Conservation (phyloP, 2,888 invertebrate species). For the Polyommatus icarus region DNA sequence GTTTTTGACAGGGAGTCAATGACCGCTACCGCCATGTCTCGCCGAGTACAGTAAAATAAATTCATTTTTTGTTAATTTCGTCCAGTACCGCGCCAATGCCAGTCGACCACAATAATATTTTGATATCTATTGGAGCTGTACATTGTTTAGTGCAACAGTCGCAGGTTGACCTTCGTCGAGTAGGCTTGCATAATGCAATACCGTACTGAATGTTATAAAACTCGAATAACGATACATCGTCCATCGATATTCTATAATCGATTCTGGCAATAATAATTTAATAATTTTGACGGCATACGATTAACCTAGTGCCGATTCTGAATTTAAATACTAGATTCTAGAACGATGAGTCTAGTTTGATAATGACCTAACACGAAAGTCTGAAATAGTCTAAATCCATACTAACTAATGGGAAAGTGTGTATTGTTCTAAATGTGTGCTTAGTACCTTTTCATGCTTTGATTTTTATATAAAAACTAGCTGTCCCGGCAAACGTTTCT, state of each 20-base stretch:
- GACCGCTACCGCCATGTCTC: no score
- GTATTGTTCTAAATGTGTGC: not conserved
- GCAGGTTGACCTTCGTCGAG: not conserved
- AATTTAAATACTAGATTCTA: not conserved
- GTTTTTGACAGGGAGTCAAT: no score
- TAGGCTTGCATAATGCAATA: constrained; percentile 20
- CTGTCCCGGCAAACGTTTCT: no score
- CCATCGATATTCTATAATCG: constrained; percentile 6
- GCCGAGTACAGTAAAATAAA: no score
- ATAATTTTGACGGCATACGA: not conserved
- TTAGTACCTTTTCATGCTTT: not conserved
- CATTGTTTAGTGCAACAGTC: constrained; percentile 1
- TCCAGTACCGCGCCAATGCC: not conserved
- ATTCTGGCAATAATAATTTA: no score
- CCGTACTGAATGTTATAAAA: constrained; percentile 22
- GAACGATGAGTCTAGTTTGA: not conserved
- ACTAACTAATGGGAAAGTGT: not conserved
- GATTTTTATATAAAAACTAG: no score
- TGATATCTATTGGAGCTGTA: not conserved
- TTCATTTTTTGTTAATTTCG: not conserved
- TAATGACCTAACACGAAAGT: not conserved
- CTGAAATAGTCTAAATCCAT: not conserved
- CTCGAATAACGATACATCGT: constrained; percentile 1
- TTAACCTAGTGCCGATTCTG: not conserved
- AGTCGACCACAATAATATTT: not conserved